phyloP scores from a whole-genome alignment of 2,113 vertebrate genomes.

The Carassius gibelio region DNA sequence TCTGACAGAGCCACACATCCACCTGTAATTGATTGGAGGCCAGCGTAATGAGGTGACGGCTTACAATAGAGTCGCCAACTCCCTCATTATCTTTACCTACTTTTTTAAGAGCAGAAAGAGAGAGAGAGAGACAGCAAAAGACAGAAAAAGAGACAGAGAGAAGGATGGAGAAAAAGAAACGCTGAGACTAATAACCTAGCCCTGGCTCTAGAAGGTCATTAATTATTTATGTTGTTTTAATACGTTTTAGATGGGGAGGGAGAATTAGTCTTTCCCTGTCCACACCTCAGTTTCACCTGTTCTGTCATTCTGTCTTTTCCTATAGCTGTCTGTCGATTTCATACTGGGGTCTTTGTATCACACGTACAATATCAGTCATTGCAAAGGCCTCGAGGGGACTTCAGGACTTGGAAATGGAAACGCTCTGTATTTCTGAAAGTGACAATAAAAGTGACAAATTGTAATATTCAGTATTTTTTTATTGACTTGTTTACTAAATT shows the following conservation, averaged over 20 bases:
- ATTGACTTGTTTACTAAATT: too few relatives aligned
- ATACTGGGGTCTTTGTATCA: constrained; percentile 21
- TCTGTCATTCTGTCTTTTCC: constrained; percentile 28
- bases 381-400: constrained; percentile 19
- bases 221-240: constrained; percentile 72
- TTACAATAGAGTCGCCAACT: constrained; percentile 64
- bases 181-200: constrained; percentile 62
- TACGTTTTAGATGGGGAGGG: constrained; percentile 63
- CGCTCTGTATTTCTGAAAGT: background rate
- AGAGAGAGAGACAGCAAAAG: constrained; percentile 31
- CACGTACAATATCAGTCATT: background rate
- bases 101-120: constrained; percentile 62
- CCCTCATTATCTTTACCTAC: constrained; percentile 67
- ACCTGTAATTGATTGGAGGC: constrained; percentile 66
- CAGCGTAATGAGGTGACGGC: constrained; percentile 71
- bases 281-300: background rate
- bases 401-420: background rate
- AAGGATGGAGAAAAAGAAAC: constrained; percentile 41
- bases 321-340: constrained; percentile 28
- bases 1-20: constrained; percentile 64
- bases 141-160: constrained; percentile 28
- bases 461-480: background rate
- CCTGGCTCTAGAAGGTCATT: constrained; percentile 62
- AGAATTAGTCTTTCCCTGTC: constrained; percentile 25
- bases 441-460: background rate